These are phyloP conservation scores for Platysternon megacephalum DNA, from an alignment of 2,113 vertebrate species.

Conservation along the genomic window DNA sequence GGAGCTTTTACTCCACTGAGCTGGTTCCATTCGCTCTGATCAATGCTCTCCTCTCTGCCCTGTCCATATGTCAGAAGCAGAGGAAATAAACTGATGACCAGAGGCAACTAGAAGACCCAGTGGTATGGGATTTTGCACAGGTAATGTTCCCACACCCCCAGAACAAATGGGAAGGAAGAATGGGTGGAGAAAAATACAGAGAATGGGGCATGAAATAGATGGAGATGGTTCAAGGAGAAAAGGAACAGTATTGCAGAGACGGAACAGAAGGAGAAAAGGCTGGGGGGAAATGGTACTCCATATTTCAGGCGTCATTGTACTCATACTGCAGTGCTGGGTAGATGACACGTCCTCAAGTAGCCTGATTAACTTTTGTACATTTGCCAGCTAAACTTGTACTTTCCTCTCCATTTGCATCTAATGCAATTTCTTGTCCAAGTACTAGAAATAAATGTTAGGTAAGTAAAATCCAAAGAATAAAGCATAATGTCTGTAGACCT, in stretches of 20 bases:
- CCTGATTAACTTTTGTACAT: not conserved
- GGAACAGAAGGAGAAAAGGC: not conserved
- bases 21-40: not conserved
- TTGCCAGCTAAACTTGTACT: rapidly evolving
- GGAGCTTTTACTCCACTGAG: not conserved
- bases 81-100: not conserved
- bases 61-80: not conserved
- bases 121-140: not conserved
- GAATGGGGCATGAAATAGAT: not conserved
- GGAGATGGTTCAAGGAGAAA: not conserved
- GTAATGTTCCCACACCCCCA: not conserved
- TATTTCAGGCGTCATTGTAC: not conserved
- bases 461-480: not conserved
- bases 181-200: not conserved
- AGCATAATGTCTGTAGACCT: not conserved
- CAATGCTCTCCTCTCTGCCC: not conserved
- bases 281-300: not conserved
- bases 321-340: not conserved
- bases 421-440: not conserved
- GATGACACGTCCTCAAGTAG: not conserved
- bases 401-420: not conserved
- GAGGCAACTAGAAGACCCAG: not conserved
- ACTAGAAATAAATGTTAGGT: not conserved
- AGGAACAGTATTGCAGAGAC: not conserved
- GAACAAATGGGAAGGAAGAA: too few relatives aligned